Conservation (phyloP, 2,888 invertebrate genomes). For the Ditylenchus weischeri region DNA sequence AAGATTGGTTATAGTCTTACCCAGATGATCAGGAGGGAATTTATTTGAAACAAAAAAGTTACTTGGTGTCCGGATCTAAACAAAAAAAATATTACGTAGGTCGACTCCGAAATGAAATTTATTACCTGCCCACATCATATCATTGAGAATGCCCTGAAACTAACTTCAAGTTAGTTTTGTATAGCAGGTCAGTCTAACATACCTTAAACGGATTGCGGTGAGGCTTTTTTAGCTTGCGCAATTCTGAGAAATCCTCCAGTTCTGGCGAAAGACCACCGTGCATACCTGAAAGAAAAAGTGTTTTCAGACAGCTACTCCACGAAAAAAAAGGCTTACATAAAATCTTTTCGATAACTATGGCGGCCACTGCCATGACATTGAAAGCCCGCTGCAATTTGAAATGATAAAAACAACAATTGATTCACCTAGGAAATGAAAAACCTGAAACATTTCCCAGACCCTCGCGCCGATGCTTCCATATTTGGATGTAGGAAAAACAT, state of each 20-base stretch:
- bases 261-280: slow-evolving; percentile 36
- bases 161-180: too few species aligned
- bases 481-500: slow-evolving; percentile 19
- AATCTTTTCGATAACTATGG: slow-evolving; percentile 35
- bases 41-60: background rate
- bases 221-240: slow-evolving; percentile 25
- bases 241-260: slow-evolving; percentile 34
- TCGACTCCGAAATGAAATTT: too few species aligned
- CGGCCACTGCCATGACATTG: slow-evolving; percentile 42
- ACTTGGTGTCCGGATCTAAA: slow-evolving; percentile 8
- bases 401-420: background rate
- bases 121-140: slow-evolving; percentile 42
- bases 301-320: background rate
- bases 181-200: too few species aligned
- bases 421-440: background rate
- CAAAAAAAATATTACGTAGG: background rate
- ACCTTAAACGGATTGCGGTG: slow-evolving; percentile 27
- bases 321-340: background rate
- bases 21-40: too few species aligned
- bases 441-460: slow-evolving; percentile 42
- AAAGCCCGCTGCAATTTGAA: slow-evolving; percentile 37
- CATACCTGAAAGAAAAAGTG: slow-evolving; percentile 9
- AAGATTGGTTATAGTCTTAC: too few species aligned
- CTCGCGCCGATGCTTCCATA: slow-evolving; percentile 18
- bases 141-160: slow-evolving; percentile 41